Percentiles rank a stretch among this genome's conserved stretches.
Evolutionary conservation across 2,888 invertebrate genomes (phyloP).

Genomic region (Chloroclystis v-ata): DNA sequence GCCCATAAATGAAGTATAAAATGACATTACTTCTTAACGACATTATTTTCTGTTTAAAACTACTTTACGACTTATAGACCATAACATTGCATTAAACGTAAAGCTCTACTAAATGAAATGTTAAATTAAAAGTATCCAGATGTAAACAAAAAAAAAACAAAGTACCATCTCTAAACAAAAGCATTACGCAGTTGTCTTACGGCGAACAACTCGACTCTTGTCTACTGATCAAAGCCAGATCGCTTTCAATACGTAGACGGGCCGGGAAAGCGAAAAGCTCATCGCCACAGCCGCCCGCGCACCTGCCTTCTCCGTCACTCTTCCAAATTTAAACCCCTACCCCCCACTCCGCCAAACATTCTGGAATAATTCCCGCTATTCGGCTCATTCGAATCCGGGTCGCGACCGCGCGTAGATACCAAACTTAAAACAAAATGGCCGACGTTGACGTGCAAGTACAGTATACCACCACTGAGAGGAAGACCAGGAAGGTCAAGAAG

Average conservation of each 20-base stretch:
- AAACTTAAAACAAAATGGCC: constrained; percentile 81
- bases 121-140: too few relatives aligned
- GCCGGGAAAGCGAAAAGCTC: constrained; percentile 48
- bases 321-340: constrained; percentile 78
- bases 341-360: constrained; percentile 72
- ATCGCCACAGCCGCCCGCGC: constrained; percentile 71
- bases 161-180: too few relatives aligned
- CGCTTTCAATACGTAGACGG: constrained; percentile 40
- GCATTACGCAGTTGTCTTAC: constrained; percentile 36
- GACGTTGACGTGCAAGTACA: constrained; percentile 94
- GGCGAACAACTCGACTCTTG: constrained; percentile 30
- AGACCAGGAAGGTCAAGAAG: constrained; percentile 93
- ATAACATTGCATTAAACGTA: too few relatives aligned
- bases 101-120: too few relatives aligned
- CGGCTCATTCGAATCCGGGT: constrained; percentile 76
- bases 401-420: constrained; percentile 76
- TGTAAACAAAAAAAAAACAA: too few relatives aligned
- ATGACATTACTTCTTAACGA: too few relatives aligned
- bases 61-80: too few relatives aligned
- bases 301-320: constrained; percentile 78
- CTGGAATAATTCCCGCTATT: constrained; percentile 78
- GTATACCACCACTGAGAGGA: constrained; percentile 90
- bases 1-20: too few relatives aligned
- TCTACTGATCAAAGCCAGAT: constrained; percentile 28
- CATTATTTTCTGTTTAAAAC: too few relatives aligned